Evolutionary conservation across 2,113 vertebrate species (phyloP), one percentile per base, ranked within the genome.

Genomic region (Mobula hypostoma): DNA sequence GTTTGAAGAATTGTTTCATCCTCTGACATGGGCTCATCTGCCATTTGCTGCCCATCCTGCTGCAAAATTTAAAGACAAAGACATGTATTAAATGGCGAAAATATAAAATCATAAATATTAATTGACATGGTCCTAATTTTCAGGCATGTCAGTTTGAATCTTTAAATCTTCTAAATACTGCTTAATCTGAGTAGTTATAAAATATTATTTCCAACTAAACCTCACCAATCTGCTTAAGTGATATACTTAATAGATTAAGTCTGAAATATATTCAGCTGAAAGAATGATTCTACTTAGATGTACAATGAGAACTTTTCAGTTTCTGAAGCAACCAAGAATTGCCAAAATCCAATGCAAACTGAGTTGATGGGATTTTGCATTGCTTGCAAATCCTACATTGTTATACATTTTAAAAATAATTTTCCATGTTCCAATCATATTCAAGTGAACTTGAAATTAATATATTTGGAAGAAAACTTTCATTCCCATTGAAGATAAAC

Each of bases 11-110:
- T 21, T 24, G 91, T 36, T 56, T 93, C 91, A 14, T 93, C 91
- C 32, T 93, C 91, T 1, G 91, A 72, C 91, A 93, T 93, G 24
- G 91, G 91, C 12, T 93, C 91, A 76, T 93, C 91, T 24, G 29
- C 40, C 36, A 72, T 7, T 48, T 93, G 91, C 8, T 93, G 91
- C 4, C 36, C 91, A 93, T 93, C 70, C 91, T 93, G 91, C 91
- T 93, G 32, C 9, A 72, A 74, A 72, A 93, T 40, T 91, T 40
- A 56, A 93, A 93, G 36, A 92, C 8, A 92, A 8, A 40, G 36
- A 88, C 61, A 90, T 29, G n/a, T 90, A 63, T 83, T 9, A 48
- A 29, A 7, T 88, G 2, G 32, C 2, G 27, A 48, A 82, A 82
- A 17, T 74, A 24, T 19, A 74, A 21, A 1, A 74, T 74, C 19